Evolutionary conservation across 2,888 invertebrate genomes (phyloP).

Genomic region (Onthophagus sagittarius): DNA sequence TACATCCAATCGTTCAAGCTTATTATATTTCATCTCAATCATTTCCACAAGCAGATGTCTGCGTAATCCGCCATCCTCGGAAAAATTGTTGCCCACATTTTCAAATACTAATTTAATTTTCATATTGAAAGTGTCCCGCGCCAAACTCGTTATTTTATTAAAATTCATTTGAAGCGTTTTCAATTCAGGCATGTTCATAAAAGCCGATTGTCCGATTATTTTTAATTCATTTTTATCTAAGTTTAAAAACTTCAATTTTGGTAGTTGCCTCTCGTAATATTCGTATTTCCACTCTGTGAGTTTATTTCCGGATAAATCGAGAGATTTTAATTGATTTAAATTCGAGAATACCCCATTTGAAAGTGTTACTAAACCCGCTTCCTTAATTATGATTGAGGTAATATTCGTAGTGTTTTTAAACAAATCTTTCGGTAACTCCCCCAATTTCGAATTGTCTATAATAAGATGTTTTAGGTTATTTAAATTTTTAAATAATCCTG

Average conservation of each 20-base stretch:
- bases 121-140: slow-evolving; percentile 5
- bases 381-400: slow-evolving; percentile 18
- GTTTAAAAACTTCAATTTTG: slow-evolving; percentile 14
- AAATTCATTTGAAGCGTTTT: slow-evolving; percentile 13
- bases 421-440: neutral
- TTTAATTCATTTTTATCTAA: slow-evolving; percentile 21
- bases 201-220: neutral
- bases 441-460: slow-evolving; percentile 2
- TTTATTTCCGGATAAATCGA: slow-evolving; percentile 19
- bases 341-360: slow-evolving; percentile 17
- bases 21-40: slow-evolving; percentile 57
- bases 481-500: neutral
- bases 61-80: slow-evolving; percentile 3
- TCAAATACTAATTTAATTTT: slow-evolving; percentile 1
- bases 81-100: slow-evolving; percentile 13
- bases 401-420: slow-evolving; percentile 16
- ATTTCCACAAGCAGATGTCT: neutral
- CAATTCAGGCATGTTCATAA: slow-evolving; percentile 16
- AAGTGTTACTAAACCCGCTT: slow-evolving; percentile 19
- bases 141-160: slow-evolving; percentile 18
- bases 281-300: neutral
- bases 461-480: neutral
- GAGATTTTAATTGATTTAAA: slow-evolving; percentile 11
- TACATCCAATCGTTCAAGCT: slow-evolving; percentile 55
- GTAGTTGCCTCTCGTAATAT: neutral